A percentile compares a stretch with the other conserved stretches of the same genome.
These are phyloP conservation scores for Lagorchestes hirsutus DNA, from an alignment of 2,797 vertebrate species.

Conservation along the genomic window DNA sequence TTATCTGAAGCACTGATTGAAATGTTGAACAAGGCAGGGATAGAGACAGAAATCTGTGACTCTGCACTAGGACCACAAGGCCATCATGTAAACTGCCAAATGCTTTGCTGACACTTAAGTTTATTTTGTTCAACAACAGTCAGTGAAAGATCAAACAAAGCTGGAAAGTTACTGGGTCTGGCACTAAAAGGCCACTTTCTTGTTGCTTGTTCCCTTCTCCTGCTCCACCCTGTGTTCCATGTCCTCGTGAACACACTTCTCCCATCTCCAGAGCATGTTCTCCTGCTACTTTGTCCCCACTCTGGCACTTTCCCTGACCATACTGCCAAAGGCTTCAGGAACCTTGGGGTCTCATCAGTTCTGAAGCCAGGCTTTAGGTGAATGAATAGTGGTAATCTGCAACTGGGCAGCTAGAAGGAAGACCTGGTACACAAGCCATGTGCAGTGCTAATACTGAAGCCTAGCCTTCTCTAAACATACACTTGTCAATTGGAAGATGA, in stretches of 20 bases:
- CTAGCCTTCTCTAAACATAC: background rate
- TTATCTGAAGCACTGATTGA: background rate
- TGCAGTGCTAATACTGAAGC: background rate
- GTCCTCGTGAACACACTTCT: background rate
- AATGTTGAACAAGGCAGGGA: background rate
- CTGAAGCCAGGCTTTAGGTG: background rate
- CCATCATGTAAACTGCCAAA: background rate
- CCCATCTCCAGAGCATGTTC: background rate
- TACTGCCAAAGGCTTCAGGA: background rate
- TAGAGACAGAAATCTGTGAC: background rate
- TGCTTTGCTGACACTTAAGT: background rate
- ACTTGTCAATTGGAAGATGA: conserved; percentile 60
- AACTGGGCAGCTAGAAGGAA: background rate
- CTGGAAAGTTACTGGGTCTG: background rate
- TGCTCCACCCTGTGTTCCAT: background rate
- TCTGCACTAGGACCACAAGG: background rate
- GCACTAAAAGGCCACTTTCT: background rate
- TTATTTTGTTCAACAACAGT: background rate
- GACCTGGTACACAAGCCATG: background rate
- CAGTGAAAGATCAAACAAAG: background rate
- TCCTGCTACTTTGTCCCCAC: background rate
- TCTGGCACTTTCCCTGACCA: background rate
- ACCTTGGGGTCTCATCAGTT: background rate
- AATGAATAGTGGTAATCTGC: background rate
- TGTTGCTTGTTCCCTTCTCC: background rate